Conservation (phyloP, 1,140 invertebrate genomes). For the Aphis gossypii region DNA sequence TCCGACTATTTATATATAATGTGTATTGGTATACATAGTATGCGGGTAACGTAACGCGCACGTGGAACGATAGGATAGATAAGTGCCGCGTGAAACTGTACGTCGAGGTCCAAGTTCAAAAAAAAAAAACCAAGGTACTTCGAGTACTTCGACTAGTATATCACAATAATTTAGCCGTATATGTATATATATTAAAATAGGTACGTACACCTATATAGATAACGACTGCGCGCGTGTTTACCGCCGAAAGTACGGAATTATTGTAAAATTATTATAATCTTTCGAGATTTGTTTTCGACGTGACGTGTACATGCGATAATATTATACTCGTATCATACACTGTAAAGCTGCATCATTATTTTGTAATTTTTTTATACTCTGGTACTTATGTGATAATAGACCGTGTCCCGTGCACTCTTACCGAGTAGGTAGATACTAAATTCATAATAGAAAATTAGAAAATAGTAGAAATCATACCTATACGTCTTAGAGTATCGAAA, state of each 20-base stretch:
- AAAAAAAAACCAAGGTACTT: not conserved
- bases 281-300: not conserved
- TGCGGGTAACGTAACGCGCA: not conserved
- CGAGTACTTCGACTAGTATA: not conserved
- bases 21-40: too few species aligned
- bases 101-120: not conserved
- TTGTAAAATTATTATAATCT: not conserved
- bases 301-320: not conserved
- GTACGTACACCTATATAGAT: not conserved
- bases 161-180: not conserved
- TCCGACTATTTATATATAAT: not conserved
- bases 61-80: not conserved
- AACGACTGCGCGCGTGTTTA: not conserved
- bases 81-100: not conserved
- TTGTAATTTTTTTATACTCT: not conserved
- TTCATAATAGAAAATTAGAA: not conserved
- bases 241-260: conserved; percentile 2
- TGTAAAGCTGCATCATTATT: not conserved
- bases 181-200: not conserved
- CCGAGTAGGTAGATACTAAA: not conserved
- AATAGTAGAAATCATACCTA: not conserved
- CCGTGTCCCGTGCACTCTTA: not conserved
- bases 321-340: not conserved
- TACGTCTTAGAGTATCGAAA: not conserved
- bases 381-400: not conserved